Evolutionary conservation across 2,888 invertebrate species (phyloP), one percentile per base, ranked within the genome.

Genomic region (Hypsopygia costalis): DNA sequence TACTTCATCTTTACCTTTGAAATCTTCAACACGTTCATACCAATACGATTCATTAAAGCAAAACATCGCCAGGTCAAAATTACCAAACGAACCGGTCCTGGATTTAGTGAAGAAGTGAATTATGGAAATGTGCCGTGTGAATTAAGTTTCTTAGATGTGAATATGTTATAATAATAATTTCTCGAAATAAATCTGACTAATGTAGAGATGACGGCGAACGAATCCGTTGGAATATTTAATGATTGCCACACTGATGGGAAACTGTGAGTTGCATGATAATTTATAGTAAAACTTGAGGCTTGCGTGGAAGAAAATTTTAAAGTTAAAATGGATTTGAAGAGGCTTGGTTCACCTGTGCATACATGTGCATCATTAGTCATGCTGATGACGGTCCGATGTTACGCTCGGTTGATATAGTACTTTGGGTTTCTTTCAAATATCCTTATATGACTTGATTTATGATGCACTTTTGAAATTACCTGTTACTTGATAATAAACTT

Each of bases 221-320:
- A 54, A 55, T 65, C 52, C 55, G 51, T 65, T 69, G 71, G 69
- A 62, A 62, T 76, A 61, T 64, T 79, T 69, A 66, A 78, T 78
- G 78, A 69, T 66, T 57, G 62, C 62, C 52, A 53, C 59, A 75
- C 81, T 72, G 68, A 88, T 88, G 87, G 87, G 87, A 75, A 86
- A 86, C 67, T 88, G 87, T 88, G 52, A 81, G 87, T 85, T 54
- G 9, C 6, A 25, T 16, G 16, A 16, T 16, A 3, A 16, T 16
- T 16, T 16, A 16, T 16, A 16, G 16, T 16, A 3, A 16, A 16
- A 16, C 16, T n/a, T n/a, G n/a, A n/a, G n/a, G n/a, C 16, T 16
- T 16, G 16, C 16, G 16, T 16, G 16, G 4, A 16, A 16, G 16
- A 16, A 16, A 16, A 16, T 16, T n/a, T n/a, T n/a, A 16, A 16